Evolutionary conservation across 2,113 vertebrate genomes (phyloP), one percentile per base, ranked within the genome.

Genomic region (Pseudopipra pipra): DNA sequence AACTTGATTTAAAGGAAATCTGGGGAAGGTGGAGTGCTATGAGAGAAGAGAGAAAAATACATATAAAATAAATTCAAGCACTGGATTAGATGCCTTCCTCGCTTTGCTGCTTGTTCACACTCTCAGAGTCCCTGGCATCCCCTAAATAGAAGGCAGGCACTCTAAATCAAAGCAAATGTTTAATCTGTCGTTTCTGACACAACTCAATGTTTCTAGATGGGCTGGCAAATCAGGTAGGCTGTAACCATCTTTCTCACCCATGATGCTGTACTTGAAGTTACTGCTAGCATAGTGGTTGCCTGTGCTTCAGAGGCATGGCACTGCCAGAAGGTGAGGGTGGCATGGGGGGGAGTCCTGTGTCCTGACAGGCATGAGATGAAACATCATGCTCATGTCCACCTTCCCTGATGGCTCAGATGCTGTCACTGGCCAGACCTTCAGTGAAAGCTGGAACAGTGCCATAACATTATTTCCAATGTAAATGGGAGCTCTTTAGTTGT

Each of bases 161-260:
- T 83, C 55, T 83, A 78, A 82, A 93, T 87, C 70, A 89, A 88
- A 90, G 62, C 56, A 85, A 95, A 76, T 90, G 56, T 85, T 96
- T 96, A 94, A 68, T 76, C 91, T 92, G 81, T 87, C 58, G 0
- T 83, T 93, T 94, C 72, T 93, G 89, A 95, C 81, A 85, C 3
- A 1, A 80, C 54, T 93, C 65, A 11, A 30, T 87, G 74, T 87
- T 93, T 90, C 72, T 87, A 82, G 71, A 59, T 70, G 72, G 75
- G 63, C 46, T 90, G 90, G 68, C 61, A 95, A 66, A 96, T 90
- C 83, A 89, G 71, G 82, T 88, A 52, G 90, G 89, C 85, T 94
- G 75, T 43, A 81, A 68, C 61, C 1, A 5, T 87, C 61, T 55
- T 59, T 84, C 75, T 90, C 87, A 41, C 65, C 47, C 83, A 37